A percentile compares a stretch with the other conserved stretches of the same genome.
These are phyloP conservation scores for Urocitellus parryii DNA, from an alignment of 2,113 vertebrate genomes.

Conservation along the genomic window DNA sequence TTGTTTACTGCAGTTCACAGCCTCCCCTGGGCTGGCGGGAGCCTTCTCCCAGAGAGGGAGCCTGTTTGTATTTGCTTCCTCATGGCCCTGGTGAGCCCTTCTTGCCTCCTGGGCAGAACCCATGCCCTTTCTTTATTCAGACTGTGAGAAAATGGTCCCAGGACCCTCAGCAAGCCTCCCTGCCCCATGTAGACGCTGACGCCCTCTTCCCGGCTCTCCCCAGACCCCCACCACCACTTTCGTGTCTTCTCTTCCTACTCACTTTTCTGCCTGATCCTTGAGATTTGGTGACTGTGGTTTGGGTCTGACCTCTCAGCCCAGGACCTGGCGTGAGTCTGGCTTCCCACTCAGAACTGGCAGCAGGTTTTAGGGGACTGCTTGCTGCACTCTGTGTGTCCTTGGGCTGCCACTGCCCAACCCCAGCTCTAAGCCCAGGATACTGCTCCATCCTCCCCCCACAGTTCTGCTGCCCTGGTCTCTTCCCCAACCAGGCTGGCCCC, in stretches of 20 bases:
- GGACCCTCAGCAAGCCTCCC: not conserved
- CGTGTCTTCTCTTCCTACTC: not conserved
- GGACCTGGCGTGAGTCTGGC: not conserved
- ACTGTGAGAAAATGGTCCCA: not conserved
- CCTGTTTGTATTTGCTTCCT: not conserved
- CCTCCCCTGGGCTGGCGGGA: not conserved
- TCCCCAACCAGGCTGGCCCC: not conserved
- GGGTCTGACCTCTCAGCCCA: not conserved
- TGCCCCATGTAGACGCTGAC: no score
- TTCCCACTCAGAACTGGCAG: not conserved
- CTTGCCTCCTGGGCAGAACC: not conserved
- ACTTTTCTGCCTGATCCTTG: slow-evolving; percentile 1
- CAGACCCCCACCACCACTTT: no score
- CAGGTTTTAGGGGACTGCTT: not conserved
- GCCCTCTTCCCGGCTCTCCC: not conserved
- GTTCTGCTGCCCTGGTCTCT: not conserved
- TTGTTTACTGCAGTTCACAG: not conserved
- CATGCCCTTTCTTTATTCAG: not conserved
- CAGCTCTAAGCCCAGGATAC: not conserved
- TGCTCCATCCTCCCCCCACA: not conserved
- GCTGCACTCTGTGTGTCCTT: not conserved
- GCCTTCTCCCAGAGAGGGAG: not conserved
- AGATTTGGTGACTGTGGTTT: not conserved
- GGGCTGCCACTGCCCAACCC: not conserved
- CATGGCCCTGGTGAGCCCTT: not conserved